Evolutionary conservation across 2,113 vertebrate genomes (phyloP).

Genomic region (Philantomba maxwellii): DNA sequence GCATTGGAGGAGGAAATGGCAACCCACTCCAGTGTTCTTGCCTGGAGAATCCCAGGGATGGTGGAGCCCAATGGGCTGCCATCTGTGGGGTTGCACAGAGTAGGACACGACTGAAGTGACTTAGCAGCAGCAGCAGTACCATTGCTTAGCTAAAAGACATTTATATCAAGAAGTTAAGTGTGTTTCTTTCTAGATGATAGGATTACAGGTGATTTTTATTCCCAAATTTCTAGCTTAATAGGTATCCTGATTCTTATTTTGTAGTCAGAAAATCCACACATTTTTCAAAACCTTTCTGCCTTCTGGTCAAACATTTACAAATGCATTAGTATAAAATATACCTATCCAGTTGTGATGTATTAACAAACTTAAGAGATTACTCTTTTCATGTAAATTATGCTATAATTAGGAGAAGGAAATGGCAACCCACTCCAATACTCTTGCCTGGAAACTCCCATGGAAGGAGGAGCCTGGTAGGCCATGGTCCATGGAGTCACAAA

Average conservation of each 20-base stretch:
- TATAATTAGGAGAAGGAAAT: background rate
- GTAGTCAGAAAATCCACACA: background rate
- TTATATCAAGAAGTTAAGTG: background rate
- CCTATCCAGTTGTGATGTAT: background rate
- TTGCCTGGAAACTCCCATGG: background rate
- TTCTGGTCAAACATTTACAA: background rate
- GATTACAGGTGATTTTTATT: background rate
- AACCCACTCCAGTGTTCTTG: no score
- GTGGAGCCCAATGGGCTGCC: no score
- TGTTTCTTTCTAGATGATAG: background rate
- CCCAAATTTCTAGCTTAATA: background rate
- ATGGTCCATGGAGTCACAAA: background rate
- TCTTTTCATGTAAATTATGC: background rate
- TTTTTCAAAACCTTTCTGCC: background rate
- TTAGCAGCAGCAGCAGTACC: no score
- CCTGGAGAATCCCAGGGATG: no score
- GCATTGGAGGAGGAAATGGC: no score
- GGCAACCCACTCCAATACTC: background rate
- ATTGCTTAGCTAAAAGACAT: background rate
- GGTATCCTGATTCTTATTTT: background rate
- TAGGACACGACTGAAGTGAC: no score
- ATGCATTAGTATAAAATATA: background rate
- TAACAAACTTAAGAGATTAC: background rate
- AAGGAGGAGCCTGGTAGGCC: background rate
- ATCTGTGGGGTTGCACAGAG: no score